Conservation (phyloP, 2,888 invertebrate genomes). For the Drosophila fungiperda region DNA sequence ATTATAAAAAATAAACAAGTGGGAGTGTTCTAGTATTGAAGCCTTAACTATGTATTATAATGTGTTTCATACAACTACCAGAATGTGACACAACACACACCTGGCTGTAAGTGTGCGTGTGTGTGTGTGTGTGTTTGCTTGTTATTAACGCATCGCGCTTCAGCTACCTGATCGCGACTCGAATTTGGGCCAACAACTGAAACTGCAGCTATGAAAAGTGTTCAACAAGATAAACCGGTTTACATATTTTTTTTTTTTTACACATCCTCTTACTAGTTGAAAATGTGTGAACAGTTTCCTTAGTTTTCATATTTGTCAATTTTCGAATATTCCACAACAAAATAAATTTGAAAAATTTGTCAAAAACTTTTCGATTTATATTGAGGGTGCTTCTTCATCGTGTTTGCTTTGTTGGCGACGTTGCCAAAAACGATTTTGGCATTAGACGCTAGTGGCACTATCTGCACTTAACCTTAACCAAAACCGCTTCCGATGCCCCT, state of each 20-base stretch:
- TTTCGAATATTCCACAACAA: constrained; percentile 5
- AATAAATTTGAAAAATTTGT: constrained; percentile 70
- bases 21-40: constrained; percentile 1
- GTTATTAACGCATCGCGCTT: constrained; percentile 34
- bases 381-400: constrained; percentile 22
- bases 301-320: constrained; percentile 30
- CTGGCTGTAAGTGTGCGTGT: not conserved
- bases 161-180: constrained; percentile 45
- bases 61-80: constrained; percentile 6
- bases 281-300: constrained; percentile 37
- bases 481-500: constrained; percentile 5
- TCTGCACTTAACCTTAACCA: constrained; percentile 75
- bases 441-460: constrained; percentile 32
- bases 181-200: constrained; percentile 34
- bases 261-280: constrained; percentile 1
- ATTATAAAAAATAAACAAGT: constrained; percentile 12
- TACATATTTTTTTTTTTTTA: not conserved
- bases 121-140: constrained; percentile 10
- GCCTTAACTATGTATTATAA: not conserved
- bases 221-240: constrained; percentile 50
- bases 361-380: constrained; percentile 40
- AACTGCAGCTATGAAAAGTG: constrained; percentile 32
- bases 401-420: constrained; percentile 52
- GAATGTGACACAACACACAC: constrained; percentile 46
- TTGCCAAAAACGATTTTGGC: constrained; percentile 70